Evolutionary conservation across 2,113 vertebrate species (phyloP), one percentile per base, ranked within the genome.

Genomic region (Oncorhynchus mykiss): DNA sequence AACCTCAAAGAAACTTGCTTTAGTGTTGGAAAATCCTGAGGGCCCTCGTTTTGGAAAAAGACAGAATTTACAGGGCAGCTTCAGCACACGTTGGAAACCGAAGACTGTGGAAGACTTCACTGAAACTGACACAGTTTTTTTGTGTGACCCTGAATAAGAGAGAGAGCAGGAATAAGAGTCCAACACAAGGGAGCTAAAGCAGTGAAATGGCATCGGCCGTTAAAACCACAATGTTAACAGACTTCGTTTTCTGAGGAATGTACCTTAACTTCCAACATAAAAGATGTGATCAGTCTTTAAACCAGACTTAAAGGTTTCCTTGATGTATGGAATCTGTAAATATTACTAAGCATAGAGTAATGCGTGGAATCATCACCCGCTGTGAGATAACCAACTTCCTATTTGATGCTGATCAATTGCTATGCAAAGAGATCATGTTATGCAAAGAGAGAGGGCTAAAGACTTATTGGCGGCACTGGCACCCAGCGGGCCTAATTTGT

Each of bases 51-150:
- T 45, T 45, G 59, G 70, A 13, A 81, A 70, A 69, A 22, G 29
- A 29, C 51, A 62, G 39, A 80, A 75, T 72, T 84, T 85, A 83
- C 86, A 82, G 87, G 51, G 27, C 31, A 39, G 83, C 82, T 84
- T 72, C 70, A 78, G 80, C 70, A 81, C 83, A 86, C 54, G 74
- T 90, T 27, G 29, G 75, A 25, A 57, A 82, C 59, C 13, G 71
- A 73, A 78, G 78, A 83, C 49, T 74, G 64, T 27, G 2, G 31
- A 82, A 82, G 75, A 68, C 77, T 75, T 66, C 27, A 16, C 71
- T 82, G 79, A 78, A 75, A 68, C 72, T 78, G 80, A 85, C n/a
- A 77, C 77, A 70, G 67, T 65, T 16, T 69, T 69, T 82, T 77
- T 85, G 70, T 83, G n/a, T 45, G 67, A 64, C 71, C 9, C 8